Evolutionary conservation across 2,113 vertebrate species (phyloP).

Genomic region (Tachycineta bicolor): DNA sequence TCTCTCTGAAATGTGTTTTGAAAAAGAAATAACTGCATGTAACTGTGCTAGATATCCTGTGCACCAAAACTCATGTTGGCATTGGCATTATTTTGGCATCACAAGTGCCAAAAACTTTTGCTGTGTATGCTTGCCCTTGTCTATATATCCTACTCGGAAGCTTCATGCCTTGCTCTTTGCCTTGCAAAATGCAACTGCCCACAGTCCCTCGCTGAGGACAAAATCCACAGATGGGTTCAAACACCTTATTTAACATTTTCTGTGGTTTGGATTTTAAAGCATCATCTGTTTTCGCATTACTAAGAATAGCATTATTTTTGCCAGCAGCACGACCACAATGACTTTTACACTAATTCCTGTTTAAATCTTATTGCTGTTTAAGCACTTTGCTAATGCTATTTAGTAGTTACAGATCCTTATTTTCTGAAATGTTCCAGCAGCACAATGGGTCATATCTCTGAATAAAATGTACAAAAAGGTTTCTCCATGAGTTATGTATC

Average conservation of each 20-base stretch:
- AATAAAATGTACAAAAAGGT: conserved; percentile 5
- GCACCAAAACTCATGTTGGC: background rate
- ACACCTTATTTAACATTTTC: background rate
- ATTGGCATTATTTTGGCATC: background rate
- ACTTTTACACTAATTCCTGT: conserved; percentile 5
- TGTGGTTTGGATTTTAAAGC: conserved; percentile 27
- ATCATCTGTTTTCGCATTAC: conserved; percentile 30
- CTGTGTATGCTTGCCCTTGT: background rate
- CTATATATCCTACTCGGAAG: background rate
- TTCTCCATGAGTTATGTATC: background rate
- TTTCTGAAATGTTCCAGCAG: conserved; percentile 17
- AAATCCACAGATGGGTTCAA: background rate
- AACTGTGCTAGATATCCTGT: background rate
- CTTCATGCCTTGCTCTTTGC: background rate
- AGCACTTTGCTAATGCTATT: background rate
- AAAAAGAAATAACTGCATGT: background rate
- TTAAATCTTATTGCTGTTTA: background rate
- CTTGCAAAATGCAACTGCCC: background rate
- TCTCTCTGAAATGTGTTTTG: background rate
- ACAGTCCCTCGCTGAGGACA: background rate
- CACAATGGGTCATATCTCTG: background rate
- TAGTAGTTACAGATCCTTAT: background rate
- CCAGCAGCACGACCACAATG: conserved; percentile 19
- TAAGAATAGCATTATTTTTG: conserved; percentile 33
- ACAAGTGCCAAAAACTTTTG: background rate